A percentile compares a stretch with the other conserved stretches of the same genome.
Evolutionary conservation across 2,113 vertebrate genomes (phyloP).

Genomic region (Apodemus speciosus): DNA sequence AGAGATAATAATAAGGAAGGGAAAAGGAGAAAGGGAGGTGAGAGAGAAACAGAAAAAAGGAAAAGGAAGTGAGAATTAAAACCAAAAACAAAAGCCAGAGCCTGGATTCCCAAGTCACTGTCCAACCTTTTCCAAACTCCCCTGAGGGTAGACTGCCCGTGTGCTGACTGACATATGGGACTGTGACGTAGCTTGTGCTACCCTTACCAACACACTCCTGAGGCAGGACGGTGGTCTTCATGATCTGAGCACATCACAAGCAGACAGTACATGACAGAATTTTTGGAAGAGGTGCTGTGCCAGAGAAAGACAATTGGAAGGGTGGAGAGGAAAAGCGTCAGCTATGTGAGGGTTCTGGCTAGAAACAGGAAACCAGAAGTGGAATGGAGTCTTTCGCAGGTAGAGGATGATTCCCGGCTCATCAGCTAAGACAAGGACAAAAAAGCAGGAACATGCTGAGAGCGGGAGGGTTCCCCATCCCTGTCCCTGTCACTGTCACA

Average conservation of each 20-base stretch:
- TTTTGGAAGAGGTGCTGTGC: fast-evolving
- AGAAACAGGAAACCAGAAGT: fast-evolving
- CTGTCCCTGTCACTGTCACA: fast-evolving
- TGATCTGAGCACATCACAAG: fast-evolving
- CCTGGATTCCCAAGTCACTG: background rate
- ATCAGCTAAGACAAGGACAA: background rate
- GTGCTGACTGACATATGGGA: background rate
- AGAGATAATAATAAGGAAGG: background rate
- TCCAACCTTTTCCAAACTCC: background rate
- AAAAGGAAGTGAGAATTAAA: background rate
- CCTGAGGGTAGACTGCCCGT: background rate
- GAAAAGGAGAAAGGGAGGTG: no score
- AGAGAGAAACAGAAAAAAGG: background rate
- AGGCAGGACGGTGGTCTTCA: background rate
- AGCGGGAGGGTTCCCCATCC: no score
- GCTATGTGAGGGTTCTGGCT: background rate
- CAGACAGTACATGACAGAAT: background rate
- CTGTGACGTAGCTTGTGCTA: background rate
- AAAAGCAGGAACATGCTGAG: background rate
- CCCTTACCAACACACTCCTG: fast-evolving
- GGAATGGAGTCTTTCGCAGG: background rate
- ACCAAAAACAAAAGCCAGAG: no score
- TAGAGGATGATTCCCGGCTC: background rate
- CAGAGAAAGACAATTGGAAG: background rate
- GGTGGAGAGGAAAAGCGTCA: fast-evolving